Evolutionary conservation across 1,140 invertebrate species (phyloP), one percentile per base, ranked within the genome.

Genomic region (Hycleus cichorii): DNA sequence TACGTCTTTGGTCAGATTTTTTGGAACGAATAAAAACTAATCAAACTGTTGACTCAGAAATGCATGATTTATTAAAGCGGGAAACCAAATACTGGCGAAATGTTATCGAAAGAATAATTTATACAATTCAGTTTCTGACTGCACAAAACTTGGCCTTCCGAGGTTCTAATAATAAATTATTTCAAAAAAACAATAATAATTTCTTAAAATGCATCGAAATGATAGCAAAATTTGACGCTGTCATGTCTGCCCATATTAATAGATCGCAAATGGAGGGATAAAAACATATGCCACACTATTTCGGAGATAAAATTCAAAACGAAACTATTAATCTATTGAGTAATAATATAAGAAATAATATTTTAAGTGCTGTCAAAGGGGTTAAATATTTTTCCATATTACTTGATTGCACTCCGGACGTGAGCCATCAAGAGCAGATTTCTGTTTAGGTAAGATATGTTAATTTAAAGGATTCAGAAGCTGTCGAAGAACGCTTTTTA

Each of bases 181-280:
- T 25, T 48, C 38, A 58, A 9, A 32, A 18, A n/a, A 49, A 44
- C 44, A 59, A 62, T 49, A 57, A 47, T n/a, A 59, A 55, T 49
- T 69, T 70, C 66, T 60, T 70, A 47, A 60, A 62, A 54, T 45
- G 66, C 8, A 26, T 69, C 39, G 60, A 71, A 62, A 38, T 62
- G 24, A 27, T 71, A 3, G 62, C 57, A 38, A 62, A 64, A 52
- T 70, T 67, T 53, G 66, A 70, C 62, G 39, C 51, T 40, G 44
- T 68, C 40, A 60, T 65, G 48, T 40, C 26, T 12, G 12, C 12
- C 12, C 12, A 12, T 12, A 12, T 12, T 12, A 12, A 12, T 12
- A 12, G 12, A 12, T 12, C 12, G 12, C 12, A 12, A 12, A 12
- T 12, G 1, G 12, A 12, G 12, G 12, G 12, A 12, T 1, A 12